Evolutionary conservation across 2,113 vertebrate species (phyloP).

Genomic region (Lipotes vexillifer): DNA sequence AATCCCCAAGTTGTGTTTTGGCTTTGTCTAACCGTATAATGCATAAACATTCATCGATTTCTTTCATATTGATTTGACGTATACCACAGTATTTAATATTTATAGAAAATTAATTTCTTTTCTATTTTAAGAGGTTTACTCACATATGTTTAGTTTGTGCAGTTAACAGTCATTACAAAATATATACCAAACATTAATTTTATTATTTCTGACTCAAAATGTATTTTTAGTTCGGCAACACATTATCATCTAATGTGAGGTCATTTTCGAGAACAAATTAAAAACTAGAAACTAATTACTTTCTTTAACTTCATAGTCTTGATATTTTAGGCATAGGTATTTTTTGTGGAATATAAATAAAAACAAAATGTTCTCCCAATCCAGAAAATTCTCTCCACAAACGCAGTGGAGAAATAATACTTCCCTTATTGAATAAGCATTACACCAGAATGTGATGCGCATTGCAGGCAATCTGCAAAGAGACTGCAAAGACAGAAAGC

Average conservation of each 20-base stretch:
- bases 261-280: conserved; percentile 1
- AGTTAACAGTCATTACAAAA: background rate
- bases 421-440: background rate
- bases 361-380: background rate
- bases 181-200: background rate
- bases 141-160: background rate
- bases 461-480: background rate
- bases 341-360: background rate
- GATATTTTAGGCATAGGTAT: background rate
- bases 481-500: background rate
- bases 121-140: background rate
- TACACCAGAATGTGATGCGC: background rate
- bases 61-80: background rate
- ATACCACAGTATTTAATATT: background rate
- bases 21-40: conserved; percentile 4
- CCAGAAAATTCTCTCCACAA: conserved; percentile 1
- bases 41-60: background rate
- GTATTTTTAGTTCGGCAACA: background rate
- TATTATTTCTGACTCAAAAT: background rate
- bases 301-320: background rate
- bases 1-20: background rate
- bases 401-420: background rate
- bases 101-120: background rate
- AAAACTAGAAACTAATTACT: background rate
- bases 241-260: background rate